Evolutionary conservation across 1,140 invertebrate species (phyloP).

Genomic region (Dryas iulia): DNA sequence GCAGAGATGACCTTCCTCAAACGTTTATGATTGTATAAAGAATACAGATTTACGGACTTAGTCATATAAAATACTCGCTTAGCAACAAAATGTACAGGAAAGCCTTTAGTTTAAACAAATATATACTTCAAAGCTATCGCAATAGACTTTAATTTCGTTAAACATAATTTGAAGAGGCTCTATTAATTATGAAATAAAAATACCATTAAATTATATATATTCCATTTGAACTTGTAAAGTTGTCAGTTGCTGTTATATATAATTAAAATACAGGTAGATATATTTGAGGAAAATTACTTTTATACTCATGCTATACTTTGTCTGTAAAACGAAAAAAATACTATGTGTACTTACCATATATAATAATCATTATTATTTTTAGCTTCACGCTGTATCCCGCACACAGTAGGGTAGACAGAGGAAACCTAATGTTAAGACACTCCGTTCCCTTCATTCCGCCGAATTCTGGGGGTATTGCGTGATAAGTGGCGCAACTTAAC

Average conservation of each 20-base stretch:
- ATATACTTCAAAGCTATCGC: neutral
- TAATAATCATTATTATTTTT: no score
- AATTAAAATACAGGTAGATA: no score
- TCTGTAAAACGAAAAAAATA: no score
- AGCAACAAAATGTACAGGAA: constrained; percentile 7
- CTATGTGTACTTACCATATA: no score
- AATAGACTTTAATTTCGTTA: neutral
- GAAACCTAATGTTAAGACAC: no score
- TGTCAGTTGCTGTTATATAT: neutral
- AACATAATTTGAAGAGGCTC: neutral
- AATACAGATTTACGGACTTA: neutral
- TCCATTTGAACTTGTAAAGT: neutral
- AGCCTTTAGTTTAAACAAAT: neutral
- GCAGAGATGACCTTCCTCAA: constrained; percentile 1
- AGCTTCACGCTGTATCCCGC: no score
- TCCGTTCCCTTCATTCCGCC: no score
- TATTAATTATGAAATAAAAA: neutral
- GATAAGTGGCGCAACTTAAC: no score
- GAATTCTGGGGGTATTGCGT: no score
- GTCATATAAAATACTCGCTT: constrained; percentile 8
- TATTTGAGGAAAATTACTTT: no score
- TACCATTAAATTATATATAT: neutral
- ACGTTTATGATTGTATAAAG: constrained; percentile 1
- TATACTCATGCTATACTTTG: no score
- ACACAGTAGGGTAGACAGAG: no score